Percentiles rank a stretch among this genome's conserved stretches.
Evolutionary conservation across 2,797 vertebrate genomes (phyloP).

Genomic region (Chloroceryle amazona): DNA sequence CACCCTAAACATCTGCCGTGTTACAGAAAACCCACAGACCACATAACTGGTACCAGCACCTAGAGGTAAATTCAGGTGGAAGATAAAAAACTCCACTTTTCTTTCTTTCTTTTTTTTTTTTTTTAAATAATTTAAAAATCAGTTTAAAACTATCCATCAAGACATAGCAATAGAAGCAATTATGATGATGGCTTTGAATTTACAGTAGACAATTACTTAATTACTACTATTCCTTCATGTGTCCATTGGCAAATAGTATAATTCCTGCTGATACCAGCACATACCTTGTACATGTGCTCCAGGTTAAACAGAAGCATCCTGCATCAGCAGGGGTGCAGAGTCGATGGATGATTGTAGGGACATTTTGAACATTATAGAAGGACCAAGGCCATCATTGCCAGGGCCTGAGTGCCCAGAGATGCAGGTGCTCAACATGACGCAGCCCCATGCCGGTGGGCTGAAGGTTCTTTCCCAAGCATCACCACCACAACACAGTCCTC

Average conservation of each 20-base stretch:
- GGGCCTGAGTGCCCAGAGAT: background rate
- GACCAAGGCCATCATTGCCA: background rate
- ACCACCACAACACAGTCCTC: background rate
- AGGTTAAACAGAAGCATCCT: background rate
- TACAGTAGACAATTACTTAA: background rate
- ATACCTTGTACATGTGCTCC: background rate
- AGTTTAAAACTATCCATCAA: background rate
- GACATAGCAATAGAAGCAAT: background rate
- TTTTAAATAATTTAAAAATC: background rate
- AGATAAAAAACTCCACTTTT: background rate
- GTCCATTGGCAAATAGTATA: background rate
- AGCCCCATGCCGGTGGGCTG: accelerated
- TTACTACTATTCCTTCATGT: background rate
- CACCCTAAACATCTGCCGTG: background rate
- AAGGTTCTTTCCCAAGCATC: background rate
- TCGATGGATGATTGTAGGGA: accelerated
- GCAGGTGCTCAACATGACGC: accelerated
- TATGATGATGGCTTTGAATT: background rate
- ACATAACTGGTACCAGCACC: background rate
- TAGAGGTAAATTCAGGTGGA: background rate
- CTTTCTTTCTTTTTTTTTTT: background rate
- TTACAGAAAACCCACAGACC: background rate
- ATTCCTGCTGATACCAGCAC: background rate
- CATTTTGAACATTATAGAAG: accelerated
- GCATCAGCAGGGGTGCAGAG: accelerated